phyloP scores from a whole-genome alignment of 2,797 vertebrate species.

The Pangasius larnaudii region DNA sequence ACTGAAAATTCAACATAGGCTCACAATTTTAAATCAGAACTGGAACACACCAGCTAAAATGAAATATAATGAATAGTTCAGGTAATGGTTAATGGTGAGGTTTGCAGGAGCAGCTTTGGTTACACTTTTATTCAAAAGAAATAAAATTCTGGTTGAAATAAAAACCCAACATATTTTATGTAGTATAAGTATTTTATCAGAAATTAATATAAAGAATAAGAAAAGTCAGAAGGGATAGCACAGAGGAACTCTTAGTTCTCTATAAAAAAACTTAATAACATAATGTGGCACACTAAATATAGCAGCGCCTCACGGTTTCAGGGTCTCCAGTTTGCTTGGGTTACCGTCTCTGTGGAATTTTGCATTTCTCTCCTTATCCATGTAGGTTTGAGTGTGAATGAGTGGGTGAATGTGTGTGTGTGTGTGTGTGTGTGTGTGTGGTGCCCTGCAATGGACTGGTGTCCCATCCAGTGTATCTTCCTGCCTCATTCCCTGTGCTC shows the following conservation, averaged over 20 bases:
- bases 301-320: neutral
- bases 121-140: neutral
- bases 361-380: neutral
- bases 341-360: neutral
- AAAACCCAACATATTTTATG: neutral
- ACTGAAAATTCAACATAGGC: neutral
- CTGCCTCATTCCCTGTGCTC: neutral
- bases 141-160: neutral
- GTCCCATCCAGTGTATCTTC: too few relatives aligned
- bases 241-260: neutral
- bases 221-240: neutral
- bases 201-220: neutral
- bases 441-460: neutral
- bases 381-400: neutral
- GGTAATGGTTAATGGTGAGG: neutral
- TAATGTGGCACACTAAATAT: conserved; percentile 9
- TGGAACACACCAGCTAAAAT: neutral
- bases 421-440: neutral
- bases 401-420: neutral
- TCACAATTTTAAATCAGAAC: conserved; percentile 4
- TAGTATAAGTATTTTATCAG: neutral
- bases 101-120: neutral
- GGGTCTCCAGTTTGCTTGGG: neutral
- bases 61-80: neutral
- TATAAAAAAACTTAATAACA: conserved; percentile 12